Conservation (phyloP, 2,797 vertebrate genomes). For the Melanotaenia maccullochi region DNA sequence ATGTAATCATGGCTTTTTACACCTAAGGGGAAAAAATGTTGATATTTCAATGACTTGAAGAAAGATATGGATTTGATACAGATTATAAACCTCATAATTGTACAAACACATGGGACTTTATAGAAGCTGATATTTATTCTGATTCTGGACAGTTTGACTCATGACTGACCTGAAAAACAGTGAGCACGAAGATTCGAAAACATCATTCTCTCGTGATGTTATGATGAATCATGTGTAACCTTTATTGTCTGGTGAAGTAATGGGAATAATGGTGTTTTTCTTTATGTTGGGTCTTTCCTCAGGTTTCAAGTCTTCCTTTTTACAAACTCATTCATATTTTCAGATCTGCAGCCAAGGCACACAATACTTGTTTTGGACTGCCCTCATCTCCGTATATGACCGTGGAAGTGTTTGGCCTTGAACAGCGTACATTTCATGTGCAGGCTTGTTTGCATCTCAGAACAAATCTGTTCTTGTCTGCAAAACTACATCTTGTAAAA, state of each 20-base stretch:
- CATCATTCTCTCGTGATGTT: conserved; percentile 20
- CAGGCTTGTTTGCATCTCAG: conserved; percentile 19
- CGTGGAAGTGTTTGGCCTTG: conserved; percentile 52
- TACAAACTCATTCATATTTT: conserved; percentile 51
- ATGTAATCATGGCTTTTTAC: not conserved
- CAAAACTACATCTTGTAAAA: conserved; percentile 34
- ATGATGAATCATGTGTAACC: conserved; percentile 38
- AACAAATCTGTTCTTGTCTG: conserved; percentile 42
- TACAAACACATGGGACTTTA: not conserved
- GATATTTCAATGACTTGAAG: no score
- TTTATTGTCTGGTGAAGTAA: conserved; percentile 42
- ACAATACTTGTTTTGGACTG: conserved; percentile 50
- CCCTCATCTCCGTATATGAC: conserved; percentile 36
- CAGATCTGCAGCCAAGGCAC: conserved; percentile 37
- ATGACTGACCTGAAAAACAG: conserved; percentile 33
- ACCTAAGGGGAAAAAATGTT: no score
- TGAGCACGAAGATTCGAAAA: conserved; percentile 11
- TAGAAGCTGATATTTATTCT: not conserved
- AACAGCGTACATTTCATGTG: conserved; percentile 17
- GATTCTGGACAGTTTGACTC: conserved; percentile 20
- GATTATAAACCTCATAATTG: not conserved
- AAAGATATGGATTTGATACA: not conserved
- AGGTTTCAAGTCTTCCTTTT: conserved; percentile 28
- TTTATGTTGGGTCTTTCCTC: conserved; percentile 20
- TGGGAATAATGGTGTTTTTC: conserved; percentile 48